A percentile compares a stretch with the other conserved stretches of the same genome.
These are phyloP conservation scores for Sphenopsis melanotis DNA, from an alignment of 2,797 vertebrate genomes.

Conservation along the genomic window DNA sequence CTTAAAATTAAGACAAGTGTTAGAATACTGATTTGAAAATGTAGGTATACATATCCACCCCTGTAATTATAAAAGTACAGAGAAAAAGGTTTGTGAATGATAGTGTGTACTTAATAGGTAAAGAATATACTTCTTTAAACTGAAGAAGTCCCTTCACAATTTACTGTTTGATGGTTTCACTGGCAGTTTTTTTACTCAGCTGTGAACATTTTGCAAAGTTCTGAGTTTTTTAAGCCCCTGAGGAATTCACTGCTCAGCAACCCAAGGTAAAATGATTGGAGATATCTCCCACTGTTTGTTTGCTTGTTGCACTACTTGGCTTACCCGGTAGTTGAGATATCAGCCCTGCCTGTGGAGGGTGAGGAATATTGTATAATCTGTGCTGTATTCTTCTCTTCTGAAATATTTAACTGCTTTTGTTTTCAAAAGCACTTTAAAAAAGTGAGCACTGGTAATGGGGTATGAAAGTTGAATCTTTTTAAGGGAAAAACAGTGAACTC, in stretches of 20 bases:
- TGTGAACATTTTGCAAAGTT: background rate
- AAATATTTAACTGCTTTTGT: background rate
- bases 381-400: background rate
- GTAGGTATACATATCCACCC: background rate
- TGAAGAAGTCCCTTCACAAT: background rate
- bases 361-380: background rate
- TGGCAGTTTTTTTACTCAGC: background rate
- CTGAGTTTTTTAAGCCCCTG: background rate
- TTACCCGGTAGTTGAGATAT: background rate
- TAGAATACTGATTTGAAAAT: background rate
- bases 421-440: background rate
- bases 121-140: background rate
- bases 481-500: background rate
- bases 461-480: background rate
- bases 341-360: background rate
- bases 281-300: background rate
- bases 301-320: background rate
- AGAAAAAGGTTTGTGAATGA: background rate
- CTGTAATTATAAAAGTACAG: background rate
- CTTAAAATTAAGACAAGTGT: background rate
- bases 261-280: background rate
- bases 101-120: background rate
- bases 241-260: background rate
- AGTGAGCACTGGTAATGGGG: background rate
- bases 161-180: background rate